A percentile compares a stretch with the other conserved stretches of the same genome.
These are phyloP conservation scores for Pyrgilauda ruficollis DNA, from an alignment of 2,113 vertebrate genomes.

Conservation along the genomic window DNA sequence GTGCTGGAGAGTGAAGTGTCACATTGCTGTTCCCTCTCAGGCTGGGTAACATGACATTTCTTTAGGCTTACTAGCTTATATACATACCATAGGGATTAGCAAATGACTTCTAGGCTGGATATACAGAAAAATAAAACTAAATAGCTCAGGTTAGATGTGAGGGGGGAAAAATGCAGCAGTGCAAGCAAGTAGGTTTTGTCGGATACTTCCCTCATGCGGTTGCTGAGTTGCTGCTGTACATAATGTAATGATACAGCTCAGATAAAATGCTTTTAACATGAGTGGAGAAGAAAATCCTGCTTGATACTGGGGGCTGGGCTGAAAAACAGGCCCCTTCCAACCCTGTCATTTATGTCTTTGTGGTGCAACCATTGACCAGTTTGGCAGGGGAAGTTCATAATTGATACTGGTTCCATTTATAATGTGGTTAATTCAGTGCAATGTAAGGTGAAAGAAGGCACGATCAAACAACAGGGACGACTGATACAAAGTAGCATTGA, in stretches of 20 bases:
- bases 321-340: constrained; percentile 28
- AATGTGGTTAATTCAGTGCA: background rate
- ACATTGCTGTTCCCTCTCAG: background rate
- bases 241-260: background rate
- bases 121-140: background rate
- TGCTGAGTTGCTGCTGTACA: constrained; percentile 4
- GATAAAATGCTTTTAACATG: constrained; percentile 46
- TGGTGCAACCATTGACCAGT: constrained; percentile 35
- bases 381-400: background rate
- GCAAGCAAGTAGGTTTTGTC: background rate
- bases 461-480: background rate
- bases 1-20: background rate
- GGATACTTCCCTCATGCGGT: background rate
- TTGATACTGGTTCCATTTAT: background rate
- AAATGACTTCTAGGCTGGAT: background rate
- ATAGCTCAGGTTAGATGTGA: background rate
- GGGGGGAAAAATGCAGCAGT: background rate
- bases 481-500: background rate
- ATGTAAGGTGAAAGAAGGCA: background rate
- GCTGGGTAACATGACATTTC: background rate
- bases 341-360: constrained; percentile 18
- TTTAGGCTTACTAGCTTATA: background rate
- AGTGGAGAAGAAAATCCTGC: constrained; percentile 52
- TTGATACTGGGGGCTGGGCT: constrained; percentile 15
- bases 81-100: background rate